Evolutionary conservation across 2,797 vertebrate species (phyloP).

Genomic region (Fringilla coelebs): DNA sequence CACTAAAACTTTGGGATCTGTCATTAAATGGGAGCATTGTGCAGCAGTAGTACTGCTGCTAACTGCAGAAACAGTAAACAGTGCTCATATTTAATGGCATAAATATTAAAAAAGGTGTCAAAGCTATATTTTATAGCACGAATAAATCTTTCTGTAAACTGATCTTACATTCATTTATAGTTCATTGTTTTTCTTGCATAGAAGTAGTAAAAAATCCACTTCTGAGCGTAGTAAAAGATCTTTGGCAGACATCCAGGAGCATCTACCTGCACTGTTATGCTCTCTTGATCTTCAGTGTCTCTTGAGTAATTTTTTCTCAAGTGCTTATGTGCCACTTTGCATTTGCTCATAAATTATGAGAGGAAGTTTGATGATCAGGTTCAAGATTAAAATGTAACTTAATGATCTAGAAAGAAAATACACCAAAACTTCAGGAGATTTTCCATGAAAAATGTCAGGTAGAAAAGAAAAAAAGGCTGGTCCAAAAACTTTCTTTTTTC

Average conservation of each 20-base stretch:
- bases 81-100: neutral
- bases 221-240: neutral
- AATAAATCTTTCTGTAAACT: neutral
- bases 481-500: neutral
- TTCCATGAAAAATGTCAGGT: neutral
- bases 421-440: neutral
- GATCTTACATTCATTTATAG: neutral
- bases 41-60: neutral
- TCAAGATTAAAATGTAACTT: slow-evolving; percentile 27
- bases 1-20: neutral
- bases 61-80: neutral
- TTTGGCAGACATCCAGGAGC: neutral
- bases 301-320: slow-evolving; percentile 2
- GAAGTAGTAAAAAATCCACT: slow-evolving; percentile 49
- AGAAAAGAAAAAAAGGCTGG: neutral
- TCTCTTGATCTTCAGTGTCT: neutral
- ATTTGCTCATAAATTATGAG: slow-evolving; percentile 36
- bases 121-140: neutral
- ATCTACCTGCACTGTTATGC: neutral
- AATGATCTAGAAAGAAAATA: neutral
- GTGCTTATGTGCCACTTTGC: neutral
- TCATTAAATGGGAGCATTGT: neutral
- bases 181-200: slow-evolving; percentile 4
- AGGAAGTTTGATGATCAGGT: slow-evolving; percentile 33
- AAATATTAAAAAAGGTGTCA: neutral